These are phyloP conservation scores for Notiomystis cincta DNA, from an alignment of 2,113 vertebrate genomes.

Conservation along the genomic window DNA sequence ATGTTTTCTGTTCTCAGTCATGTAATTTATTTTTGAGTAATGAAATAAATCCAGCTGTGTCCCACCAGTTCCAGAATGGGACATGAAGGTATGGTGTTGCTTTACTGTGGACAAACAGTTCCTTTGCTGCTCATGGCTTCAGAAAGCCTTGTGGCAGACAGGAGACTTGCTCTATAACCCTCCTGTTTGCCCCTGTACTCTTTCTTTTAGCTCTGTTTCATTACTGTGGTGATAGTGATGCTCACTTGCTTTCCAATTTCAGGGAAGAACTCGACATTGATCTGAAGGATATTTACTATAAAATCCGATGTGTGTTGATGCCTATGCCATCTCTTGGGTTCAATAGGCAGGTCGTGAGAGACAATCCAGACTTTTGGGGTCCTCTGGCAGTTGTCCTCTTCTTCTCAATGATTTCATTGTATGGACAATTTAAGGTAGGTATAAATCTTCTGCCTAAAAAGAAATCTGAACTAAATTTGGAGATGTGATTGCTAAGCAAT, in stretches of 20 bases:
- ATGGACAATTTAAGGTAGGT: conserved; percentile 96
- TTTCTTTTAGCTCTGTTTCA: neutral
- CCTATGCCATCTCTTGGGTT: conserved; percentile 97
- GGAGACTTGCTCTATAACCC: neutral
- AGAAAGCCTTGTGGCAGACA: neutral
- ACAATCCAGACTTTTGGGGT: conserved; percentile 99
- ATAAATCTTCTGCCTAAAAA: neutral
- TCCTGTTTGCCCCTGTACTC: neutral
- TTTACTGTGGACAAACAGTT: neutral
- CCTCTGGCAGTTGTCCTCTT: conserved; percentile 94
- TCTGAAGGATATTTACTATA: conserved; percentile 99
- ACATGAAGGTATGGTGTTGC: neutral
- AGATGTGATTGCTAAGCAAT: neutral
- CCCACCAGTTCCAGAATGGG: neutral
- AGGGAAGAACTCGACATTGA: conserved; percentile 97
- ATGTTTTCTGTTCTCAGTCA: neutral
- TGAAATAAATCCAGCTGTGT: neutral
- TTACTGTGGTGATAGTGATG: conserved; percentile 5
- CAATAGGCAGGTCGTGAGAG: conserved; percentile 96
- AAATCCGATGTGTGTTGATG: conserved; percentile 97
- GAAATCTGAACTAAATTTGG: neutral
- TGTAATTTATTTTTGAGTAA: neutral
- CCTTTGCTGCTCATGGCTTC: neutral
- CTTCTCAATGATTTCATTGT: conserved; percentile 98
- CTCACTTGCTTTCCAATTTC: conserved; percentile 35